Base-by-base conservation (phyloP, 2,113 vertebrate genomes). In the Aldabrachelys gigantea region DNA sequence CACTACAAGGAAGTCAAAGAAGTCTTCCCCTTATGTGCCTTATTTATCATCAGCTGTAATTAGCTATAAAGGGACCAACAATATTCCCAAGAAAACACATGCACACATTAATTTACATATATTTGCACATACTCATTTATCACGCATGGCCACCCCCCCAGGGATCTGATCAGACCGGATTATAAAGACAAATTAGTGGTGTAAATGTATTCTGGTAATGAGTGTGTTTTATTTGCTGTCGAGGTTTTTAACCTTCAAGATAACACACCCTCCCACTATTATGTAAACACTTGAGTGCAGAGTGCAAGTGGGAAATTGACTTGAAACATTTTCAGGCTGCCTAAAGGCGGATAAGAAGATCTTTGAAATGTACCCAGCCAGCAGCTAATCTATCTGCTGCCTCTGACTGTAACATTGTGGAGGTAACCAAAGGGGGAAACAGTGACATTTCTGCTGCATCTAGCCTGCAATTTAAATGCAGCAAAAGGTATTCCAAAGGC, bases 261-360 rank as follows among this genome's bases (percentile, higher is more conserved):
- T 8, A 38, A 56, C 52, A 4, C 0, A 2, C 49, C 49, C 80
- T 47, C 65, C 11, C 21, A 49, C 12, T 24, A 1, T 0, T 8
- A 44, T 38, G 31, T 1, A 0, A 56, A 22, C 0, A 0, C n/a
- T 1, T 3, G 22, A 80, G 80, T 27, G 31, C 35, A 5, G 27
- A 22, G 29, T 1, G 1, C 83, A 65, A 72, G 65, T n/a, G n/a
- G 78, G 41, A 86, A 62, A 54, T 0, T 0, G 25, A 54, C 35
- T 59, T 44, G 0, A 57, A 50, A 21, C 49, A 3, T 52, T 38
- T 29, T 25, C 52, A 84, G 47, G 29, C 27, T 59, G 85, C 44
- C 62, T 29, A 57, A 19, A 11, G 54, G 53, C 79, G 12, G 79
- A 53, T 53, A 53, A n/a, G 79, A 11, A 50, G 19, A 6, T n/a